Evolutionary conservation across 2,113 vertebrate genomes (phyloP).

Genomic region (Melospiza melodia): DNA sequence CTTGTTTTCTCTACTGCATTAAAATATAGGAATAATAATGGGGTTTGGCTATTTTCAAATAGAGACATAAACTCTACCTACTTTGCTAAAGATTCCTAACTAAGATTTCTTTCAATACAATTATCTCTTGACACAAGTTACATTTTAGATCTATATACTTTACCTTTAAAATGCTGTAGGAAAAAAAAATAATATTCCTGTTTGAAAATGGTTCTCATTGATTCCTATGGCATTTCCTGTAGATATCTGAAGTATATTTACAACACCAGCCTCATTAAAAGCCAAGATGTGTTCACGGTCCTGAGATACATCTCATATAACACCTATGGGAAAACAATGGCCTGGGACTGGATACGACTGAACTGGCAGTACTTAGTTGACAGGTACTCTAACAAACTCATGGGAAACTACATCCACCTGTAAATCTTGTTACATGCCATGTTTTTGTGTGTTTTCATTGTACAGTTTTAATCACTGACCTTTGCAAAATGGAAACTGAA

Average conservation of each 20-base stretch:
- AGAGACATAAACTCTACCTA: background rate
- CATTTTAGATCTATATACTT: background rate
- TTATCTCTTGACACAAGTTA: background rate
- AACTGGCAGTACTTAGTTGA: slow-evolving; percentile 92
- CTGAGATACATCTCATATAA: slow-evolving; percentile 90
- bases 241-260: slow-evolving; percentile 86
- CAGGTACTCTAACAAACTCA: slow-evolving; percentile 74
- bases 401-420: background rate
- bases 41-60: background rate
- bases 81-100: background rate
- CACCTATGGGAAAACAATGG: slow-evolving; percentile 88
- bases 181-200: background rate
- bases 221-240: slow-evolving; percentile 22
- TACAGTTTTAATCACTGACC: background rate
- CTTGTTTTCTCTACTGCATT: background rate
- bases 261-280: slow-evolving; percentile 82
- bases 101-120: background rate
- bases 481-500: background rate
- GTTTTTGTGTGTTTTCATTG: background rate
- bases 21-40: background rate
- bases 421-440: background rate
- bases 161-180: background rate
- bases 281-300: slow-evolving; percentile 91
- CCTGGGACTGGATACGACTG: slow-evolving; percentile 93
- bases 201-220: background rate